Conservation (phyloP, 2,113 vertebrate genomes). For the Thryonomys swinderianus region DNA sequence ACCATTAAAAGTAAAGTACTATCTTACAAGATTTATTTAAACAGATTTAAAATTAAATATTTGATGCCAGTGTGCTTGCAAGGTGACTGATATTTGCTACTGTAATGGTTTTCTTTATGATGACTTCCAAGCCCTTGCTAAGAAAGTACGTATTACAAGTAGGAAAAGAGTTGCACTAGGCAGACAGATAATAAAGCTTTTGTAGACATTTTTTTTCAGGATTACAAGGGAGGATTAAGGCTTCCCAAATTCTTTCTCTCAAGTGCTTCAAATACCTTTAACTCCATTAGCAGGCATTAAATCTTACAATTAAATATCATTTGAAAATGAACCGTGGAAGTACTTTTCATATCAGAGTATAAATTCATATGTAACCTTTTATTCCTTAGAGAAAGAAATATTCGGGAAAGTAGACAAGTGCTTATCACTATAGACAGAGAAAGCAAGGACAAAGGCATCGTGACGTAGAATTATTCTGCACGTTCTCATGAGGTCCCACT, state of each 20-base stretch:
- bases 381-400: not conserved
- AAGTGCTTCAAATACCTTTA: not conserved
- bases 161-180: not conserved
- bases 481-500: fast-evolving
- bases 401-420: not conserved
- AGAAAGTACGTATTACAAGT: not conserved
- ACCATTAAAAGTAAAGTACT: not conserved
- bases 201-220: not conserved
- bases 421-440: not conserved
- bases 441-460: not conserved
- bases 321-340: not conserved
- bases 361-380: not conserved
- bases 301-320: not conserved
- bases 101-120: not conserved
- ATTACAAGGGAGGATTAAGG: not conserved
- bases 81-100: not conserved
- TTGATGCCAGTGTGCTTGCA: not conserved
- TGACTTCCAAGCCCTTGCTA: not conserved
- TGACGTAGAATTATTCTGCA: not conserved
- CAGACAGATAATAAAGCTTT: not conserved
- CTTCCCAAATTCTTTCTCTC: not conserved
- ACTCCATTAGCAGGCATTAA: not conserved
- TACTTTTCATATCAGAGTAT: not conserved
- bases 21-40: not conserved
- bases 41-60: not conserved